phyloP scores from a whole-genome alignment of 2,888 invertebrate genomes.

The Crocallis elinguaria region DNA sequence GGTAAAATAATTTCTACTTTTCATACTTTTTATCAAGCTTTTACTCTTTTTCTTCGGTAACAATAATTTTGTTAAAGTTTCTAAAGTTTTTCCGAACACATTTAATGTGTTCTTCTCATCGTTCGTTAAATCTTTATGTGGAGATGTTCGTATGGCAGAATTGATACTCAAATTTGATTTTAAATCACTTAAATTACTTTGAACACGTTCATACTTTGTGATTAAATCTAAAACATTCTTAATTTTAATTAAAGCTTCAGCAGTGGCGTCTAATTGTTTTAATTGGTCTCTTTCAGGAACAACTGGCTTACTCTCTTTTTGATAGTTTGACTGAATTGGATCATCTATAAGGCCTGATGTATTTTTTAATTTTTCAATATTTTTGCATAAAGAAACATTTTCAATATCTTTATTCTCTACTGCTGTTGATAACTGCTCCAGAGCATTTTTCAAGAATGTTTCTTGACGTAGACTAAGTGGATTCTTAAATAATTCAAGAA shows the following conservation, averaged over 20 bases:
- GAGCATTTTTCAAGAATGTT: conserved; percentile 65
- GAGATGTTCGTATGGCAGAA: conserved; percentile 3
- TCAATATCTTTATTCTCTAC: conserved; percentile 56
- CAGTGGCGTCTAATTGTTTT: conserved; percentile 32
- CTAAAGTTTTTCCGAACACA: conserved; percentile 62
- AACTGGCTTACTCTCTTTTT: conserved; percentile 18
- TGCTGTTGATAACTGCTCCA: conserved; percentile 65
- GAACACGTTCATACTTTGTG: conserved; percentile 62
- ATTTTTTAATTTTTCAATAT: conserved; percentile 47
- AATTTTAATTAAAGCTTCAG: conserved; percentile 59
- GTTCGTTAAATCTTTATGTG: conserved; percentile 34
- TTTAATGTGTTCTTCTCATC: conserved; percentile 53
- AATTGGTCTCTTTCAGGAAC: conserved; percentile 26
- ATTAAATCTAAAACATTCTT: conserved; percentile 63
- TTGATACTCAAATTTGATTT: conserved; percentile 35
- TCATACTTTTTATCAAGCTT: conserved; percentile 50
- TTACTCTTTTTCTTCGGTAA: conserved; percentile 57
- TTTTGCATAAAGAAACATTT: conserved; percentile 66
- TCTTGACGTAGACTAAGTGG: conserved; percentile 73
- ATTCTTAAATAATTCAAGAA: conserved; percentile 73
- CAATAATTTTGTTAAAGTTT: conserved; percentile 67
- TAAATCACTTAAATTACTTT: conserved; percentile 49
- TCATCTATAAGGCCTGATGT: conserved; percentile 15
- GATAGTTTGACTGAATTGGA: background rate
- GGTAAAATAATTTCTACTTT: conserved; percentile 46